Percentiles rank a stretch among this genome's conserved stretches.
Conservation (phyloP, 2,113 vertebrate genomes). For the Serinus canaria region DNA sequence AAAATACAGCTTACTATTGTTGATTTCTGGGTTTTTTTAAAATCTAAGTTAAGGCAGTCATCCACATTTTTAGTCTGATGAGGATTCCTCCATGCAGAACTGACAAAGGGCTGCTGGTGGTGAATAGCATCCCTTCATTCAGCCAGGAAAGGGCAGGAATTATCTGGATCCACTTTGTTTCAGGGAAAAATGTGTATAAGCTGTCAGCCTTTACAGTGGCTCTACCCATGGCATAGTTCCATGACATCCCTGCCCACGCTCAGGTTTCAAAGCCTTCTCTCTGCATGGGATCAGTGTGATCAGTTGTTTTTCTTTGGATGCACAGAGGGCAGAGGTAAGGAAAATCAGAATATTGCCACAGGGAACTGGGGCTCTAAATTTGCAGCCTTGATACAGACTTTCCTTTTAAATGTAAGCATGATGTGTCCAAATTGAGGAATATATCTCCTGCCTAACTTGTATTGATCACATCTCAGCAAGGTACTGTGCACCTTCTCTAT, state of each 20-base stretch:
- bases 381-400: neutral
- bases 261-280: neutral
- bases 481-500: neutral
- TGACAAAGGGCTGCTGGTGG: neutral
- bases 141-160: neutral
- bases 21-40: neutral
- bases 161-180: neutral
- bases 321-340: neutral
- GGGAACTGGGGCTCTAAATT: neutral
- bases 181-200: neutral
- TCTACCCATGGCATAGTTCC: neutral
- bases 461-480: neutral
- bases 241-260: neutral
- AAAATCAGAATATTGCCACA: neutral
- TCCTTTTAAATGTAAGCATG: neutral
- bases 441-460: accelerated
- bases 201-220: neutral
- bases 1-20: neutral
- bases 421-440: neutral
- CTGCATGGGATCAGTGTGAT: neutral
- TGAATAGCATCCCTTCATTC: neutral
- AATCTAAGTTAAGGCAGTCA: neutral
- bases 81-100: neutral
- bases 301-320: neutral
- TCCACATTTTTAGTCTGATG: neutral